phyloP scores from a whole-genome alignment of 2,888 invertebrate species.

The Aplocera efformata region DNA sequence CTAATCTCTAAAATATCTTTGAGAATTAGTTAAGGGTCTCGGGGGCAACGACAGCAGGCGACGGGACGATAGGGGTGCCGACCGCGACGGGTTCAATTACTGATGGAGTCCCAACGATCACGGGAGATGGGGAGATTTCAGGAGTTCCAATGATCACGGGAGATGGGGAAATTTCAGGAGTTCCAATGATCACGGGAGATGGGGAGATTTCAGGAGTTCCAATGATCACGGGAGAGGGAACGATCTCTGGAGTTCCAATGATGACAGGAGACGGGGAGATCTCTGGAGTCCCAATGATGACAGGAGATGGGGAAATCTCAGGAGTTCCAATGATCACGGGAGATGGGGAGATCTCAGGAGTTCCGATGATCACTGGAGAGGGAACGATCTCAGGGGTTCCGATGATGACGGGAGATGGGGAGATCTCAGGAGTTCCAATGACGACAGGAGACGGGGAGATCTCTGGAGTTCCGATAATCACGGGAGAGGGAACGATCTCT shows the following conservation, averaged over 20 bases:
- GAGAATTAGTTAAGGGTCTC: conserved; percentile 31
- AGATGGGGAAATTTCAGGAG: conserved; percentile 16
- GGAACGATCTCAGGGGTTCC: conserved; percentile 14
- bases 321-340: conserved; percentile 20
- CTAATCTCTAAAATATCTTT: conserved; percentile 4
- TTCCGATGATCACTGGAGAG: conserved; percentile 15
- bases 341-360: conserved; percentile 14
- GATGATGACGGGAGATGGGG: conserved; percentile 17
- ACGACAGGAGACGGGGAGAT: conserved; percentile 14
- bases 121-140: conserved; percentile 11
- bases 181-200: conserved; percentile 15
- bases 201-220: conserved; percentile 18
- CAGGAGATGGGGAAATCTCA: conserved; percentile 11
- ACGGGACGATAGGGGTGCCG: conserved; percentile 15
- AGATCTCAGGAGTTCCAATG: conserved; percentile 15
- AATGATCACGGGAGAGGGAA: conserved; percentile 15
- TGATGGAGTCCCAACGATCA: conserved; percentile 20
- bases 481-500: not conserved
- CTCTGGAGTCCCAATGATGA: conserved; percentile 20
- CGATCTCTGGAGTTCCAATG: conserved; percentile 17
- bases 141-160: conserved; percentile 20
- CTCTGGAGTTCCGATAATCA: conserved; percentile 5
- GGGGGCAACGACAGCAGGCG: conserved; percentile 24
- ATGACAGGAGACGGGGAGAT: conserved; percentile 13
- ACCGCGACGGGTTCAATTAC: conserved; percentile 17